Conservation (phyloP, 2,113 vertebrate genomes). For the Emydura subglobosa region DNA sequence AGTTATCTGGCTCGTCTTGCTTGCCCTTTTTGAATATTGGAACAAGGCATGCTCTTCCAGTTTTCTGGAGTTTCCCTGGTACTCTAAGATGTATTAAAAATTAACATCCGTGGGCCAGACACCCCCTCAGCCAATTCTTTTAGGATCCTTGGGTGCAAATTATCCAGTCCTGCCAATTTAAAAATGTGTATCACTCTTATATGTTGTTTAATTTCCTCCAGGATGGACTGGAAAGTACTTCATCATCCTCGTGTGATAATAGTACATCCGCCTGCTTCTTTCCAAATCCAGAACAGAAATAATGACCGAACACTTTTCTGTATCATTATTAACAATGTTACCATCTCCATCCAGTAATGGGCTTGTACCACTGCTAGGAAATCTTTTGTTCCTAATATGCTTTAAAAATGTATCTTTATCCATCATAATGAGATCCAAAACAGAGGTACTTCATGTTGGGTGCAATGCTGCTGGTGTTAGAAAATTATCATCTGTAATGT, state of each 20-base stretch:
- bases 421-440: not conserved
- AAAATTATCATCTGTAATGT: not conserved
- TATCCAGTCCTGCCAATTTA: conserved; percentile 47
- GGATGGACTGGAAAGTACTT: conserved; percentile 69
- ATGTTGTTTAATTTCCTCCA: conserved; percentile 68
- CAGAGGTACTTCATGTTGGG: not conserved
- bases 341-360: not conserved
- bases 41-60: not conserved
- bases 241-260: conserved; percentile 69
- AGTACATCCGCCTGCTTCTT: conserved; percentile 63
- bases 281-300: conserved; percentile 30
- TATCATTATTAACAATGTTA: not conserved
- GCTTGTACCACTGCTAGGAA: not conserved
- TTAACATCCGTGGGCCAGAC: conserved; percentile 31
- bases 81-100: conserved; percentile 21
- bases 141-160: not conserved
- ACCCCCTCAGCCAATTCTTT: not conserved
- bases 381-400: not conserved
- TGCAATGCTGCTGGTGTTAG: not conserved
- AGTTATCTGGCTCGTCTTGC: not conserved
- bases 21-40: not conserved
- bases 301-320: not conserved
- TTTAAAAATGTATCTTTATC: not conserved
- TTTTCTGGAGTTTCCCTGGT: not conserved
- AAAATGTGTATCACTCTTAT: conserved; percentile 37